Evolutionary conservation across 2,113 vertebrate species (phyloP).

Genomic region (Thymallus thymallus): DNA sequence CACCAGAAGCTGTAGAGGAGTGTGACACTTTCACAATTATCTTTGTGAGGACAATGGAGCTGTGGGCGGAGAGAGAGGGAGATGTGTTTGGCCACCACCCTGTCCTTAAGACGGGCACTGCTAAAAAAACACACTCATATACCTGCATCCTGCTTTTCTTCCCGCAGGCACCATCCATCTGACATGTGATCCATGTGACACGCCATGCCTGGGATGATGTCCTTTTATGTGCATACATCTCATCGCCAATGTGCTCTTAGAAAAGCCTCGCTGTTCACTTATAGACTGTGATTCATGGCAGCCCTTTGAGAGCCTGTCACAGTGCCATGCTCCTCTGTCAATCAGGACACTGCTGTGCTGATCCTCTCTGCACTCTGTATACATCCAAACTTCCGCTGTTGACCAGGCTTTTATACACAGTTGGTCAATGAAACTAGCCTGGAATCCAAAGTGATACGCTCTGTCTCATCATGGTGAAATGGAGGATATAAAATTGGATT

Average conservation of each 20-base stretch:
- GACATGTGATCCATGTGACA: conserved; percentile 51
- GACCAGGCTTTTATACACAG: background rate
- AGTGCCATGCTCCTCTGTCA: conserved; percentile 23
- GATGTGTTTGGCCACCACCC: conserved; percentile 35
- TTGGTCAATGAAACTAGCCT: too few species aligned
- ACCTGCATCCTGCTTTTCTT: conserved; percentile 41
- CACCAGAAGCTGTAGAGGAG: conserved; percentile 73
- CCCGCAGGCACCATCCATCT: conserved; percentile 47
- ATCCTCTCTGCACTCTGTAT: conserved; percentile 11
- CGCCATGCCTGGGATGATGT: conserved; percentile 33
- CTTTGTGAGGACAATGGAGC: conserved; percentile 66
- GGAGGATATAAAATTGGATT: too few species aligned
- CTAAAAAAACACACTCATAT: conserved; percentile 23
- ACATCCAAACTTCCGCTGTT: background rate
- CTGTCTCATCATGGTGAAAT: too few species aligned
- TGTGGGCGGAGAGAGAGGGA: conserved; percentile 47
- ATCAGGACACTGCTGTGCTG: conserved; percentile 20
- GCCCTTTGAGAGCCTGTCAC: conserved; percentile 37
- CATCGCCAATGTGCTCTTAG: conserved; percentile 40
- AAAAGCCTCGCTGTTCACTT: conserved; percentile 29
- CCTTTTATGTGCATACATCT: conserved; percentile 36
- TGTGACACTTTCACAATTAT: conserved; percentile 70
- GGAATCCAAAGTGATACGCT: too few species aligned
- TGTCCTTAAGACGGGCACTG: conserved; percentile 44
- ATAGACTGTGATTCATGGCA: conserved; percentile 37